Evolutionary conservation across 2,797 vertebrate species (phyloP).

Genomic region (Echeneis naucrates): DNA sequence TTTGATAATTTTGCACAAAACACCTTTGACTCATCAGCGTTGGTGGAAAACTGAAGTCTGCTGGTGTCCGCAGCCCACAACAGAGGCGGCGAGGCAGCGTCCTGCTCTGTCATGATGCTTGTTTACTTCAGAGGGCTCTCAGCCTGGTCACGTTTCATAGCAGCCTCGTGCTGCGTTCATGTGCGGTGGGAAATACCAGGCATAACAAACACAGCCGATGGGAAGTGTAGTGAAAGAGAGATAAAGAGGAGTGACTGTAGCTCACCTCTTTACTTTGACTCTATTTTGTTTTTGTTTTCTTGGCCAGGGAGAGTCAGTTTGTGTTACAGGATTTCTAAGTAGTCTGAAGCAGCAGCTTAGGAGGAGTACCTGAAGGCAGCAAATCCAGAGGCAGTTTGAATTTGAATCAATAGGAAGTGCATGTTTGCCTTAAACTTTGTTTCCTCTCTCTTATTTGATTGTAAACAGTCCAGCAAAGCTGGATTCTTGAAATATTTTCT

Average conservation of each 20-base stretch:
- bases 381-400: slow-evolving; percentile 39
- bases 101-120: slow-evolving; percentile 66
- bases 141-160: slow-evolving; percentile 71
- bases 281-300: too few species aligned
- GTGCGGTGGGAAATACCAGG: slow-evolving; percentile 24
- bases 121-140: slow-evolving; percentile 74
- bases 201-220: background rate
- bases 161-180: slow-evolving; percentile 58
- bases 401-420: slow-evolving; percentile 52
- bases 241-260: background rate
- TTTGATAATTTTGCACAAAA: slow-evolving; percentile 6
- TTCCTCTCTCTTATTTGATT: background rate
- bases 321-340: background rate
- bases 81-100: slow-evolving; percentile 35
- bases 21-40: slow-evolving; percentile 33
- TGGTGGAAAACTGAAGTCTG: slow-evolving; percentile 33
- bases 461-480: background rate
- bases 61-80: slow-evolving; percentile 41
- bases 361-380: slow-evolving; percentile 46
- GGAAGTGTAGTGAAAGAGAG: background rate
- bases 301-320: background rate
- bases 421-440: background rate
- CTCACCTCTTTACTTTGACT: background rate
- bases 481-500: background rate
- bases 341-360: background rate